Evolutionary conservation across 2,888 invertebrate genomes (phyloP).

Genomic region (Cremastinae sp.): DNA sequence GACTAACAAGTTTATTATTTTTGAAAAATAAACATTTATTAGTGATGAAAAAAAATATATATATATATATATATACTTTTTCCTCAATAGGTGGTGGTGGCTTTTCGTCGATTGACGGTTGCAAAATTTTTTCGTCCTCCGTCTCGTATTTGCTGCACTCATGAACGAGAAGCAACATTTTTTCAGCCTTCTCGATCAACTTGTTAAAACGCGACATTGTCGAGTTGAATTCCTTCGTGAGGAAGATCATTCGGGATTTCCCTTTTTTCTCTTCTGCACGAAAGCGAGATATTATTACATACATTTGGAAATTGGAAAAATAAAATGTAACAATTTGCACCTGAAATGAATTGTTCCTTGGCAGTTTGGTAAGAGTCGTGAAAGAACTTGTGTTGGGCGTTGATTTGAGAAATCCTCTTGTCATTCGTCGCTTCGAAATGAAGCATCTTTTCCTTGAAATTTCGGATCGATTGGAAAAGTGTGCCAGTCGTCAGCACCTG

Average conservation of each 20-base stretch:
- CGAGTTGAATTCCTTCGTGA: conserved; percentile 66
- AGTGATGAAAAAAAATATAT: background rate
- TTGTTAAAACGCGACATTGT: conserved; percentile 62
- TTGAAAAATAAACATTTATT: background rate
- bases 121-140: conserved; percentile 68
- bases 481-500: conserved; percentile 65
- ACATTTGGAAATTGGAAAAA: too few species aligned
- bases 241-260: conserved; percentile 63
- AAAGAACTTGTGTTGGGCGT: conserved; percentile 67
- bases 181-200: conserved; percentile 66
- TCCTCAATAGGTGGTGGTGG: too few species aligned
- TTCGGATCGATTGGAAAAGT: conserved; percentile 66
- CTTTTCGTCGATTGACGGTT: conserved; percentile 14
- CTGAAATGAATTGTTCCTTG: conserved; percentile 66
- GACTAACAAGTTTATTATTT: background rate
- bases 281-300: conserved; percentile 17
- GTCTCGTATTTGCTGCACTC: conserved; percentile 74
- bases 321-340: conserved; percentile 57
- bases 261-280: conserved; percentile 67
- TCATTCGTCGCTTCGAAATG: conserved; percentile 30
- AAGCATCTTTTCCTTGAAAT: conserved; percentile 63
- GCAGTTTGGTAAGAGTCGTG: conserved; percentile 61
- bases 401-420: conserved; percentile 63
- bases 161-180: conserved; percentile 64
- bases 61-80: background rate